Conservation (phyloP, 23 tunicate genomes). For the Ascidia mentula region DNA sequence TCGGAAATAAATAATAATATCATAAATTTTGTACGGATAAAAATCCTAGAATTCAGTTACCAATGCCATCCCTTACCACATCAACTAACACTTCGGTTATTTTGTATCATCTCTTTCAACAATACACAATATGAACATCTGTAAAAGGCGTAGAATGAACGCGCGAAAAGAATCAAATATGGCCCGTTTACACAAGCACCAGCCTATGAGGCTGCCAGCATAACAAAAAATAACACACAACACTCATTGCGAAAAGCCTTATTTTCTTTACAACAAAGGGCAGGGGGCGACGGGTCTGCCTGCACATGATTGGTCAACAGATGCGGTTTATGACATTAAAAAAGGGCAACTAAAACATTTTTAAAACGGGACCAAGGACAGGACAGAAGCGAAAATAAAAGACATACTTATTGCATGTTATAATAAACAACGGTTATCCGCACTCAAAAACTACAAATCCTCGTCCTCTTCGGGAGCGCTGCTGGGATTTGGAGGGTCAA, state of each 20-base stretch:
- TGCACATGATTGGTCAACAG: not conserved
- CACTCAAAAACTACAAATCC: not conserved
- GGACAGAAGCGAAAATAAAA: too few relatives aligned
- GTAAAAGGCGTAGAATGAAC: constrained; percentile 5
- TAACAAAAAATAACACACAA: not conserved
- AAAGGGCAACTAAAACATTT: not conserved
- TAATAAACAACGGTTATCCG: not conserved
- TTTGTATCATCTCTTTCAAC: not conserved
- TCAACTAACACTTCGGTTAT: not conserved
- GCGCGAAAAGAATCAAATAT: not conserved
- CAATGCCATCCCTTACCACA: not conserved
- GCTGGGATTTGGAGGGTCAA: not conserved
- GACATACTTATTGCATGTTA: not conserved
- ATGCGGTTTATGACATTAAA: not conserved
- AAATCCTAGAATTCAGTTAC: not conserved
- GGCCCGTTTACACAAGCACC: constrained; percentile 4
- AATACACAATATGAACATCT: constrained; percentile 8
- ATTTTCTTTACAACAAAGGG: not conserved
- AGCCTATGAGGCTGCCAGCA: not conserved
- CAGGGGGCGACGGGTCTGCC: not conserved
- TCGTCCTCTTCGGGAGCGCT: not conserved
- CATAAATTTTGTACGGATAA: too few relatives aligned
- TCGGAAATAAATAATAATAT: too few relatives aligned
- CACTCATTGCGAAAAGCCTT: not conserved
- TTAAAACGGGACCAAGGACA: not conserved